Evolutionary conservation across 2,113 vertebrate genomes (phyloP), one percentile per base, ranked within the genome.

Genomic region (Nesoenas mayeri): DNA sequence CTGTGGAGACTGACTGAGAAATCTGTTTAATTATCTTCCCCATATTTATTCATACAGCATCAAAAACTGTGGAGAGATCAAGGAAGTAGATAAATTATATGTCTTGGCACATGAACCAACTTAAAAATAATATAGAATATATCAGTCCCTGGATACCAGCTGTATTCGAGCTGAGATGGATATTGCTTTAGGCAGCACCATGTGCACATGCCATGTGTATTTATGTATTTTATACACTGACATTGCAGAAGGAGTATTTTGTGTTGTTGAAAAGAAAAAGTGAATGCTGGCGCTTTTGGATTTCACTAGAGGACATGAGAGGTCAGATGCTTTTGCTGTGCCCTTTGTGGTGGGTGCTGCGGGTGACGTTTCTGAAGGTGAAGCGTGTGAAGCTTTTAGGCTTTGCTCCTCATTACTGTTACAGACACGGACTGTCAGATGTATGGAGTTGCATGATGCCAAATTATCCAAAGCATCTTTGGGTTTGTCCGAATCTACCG

Each of bases 151-250:
- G 62, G 36, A 16, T 64, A 71, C 36, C 34, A 69, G 29, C 50
- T 79, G 66, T 38, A 36, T 84, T 67, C 3, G 3, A 56, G 72
- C 48, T 31, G 38, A 60, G 22, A 51, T 12, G 11, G 16, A 3
- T 72, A 4, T 1, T 74, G 73, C 69, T 95, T 81, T 74, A 75
- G 44, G 34, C 48, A 62, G 15, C 65, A n/a, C 15, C 8, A 18
- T 4, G 24, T 65, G 73, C 36, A 40, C 0, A 0, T 31, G 47
- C 31, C 0, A 0, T 47, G 5, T 87, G 40, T 29, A 15, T 31
- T 14, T 19, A 13, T 61, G 29, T 60, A 20, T 72, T 92, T 86
- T 34, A 34, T 32, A 80, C 11, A 1, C 26, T 38, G 10, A 20
- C 32, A 3, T 64, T 48, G 32, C 15, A 62, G 36, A 62, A 83